These are phyloP conservation scores for Acanthornis magna DNA, from an alignment of 2,797 vertebrate genomes.

Conservation along the genomic window DNA sequence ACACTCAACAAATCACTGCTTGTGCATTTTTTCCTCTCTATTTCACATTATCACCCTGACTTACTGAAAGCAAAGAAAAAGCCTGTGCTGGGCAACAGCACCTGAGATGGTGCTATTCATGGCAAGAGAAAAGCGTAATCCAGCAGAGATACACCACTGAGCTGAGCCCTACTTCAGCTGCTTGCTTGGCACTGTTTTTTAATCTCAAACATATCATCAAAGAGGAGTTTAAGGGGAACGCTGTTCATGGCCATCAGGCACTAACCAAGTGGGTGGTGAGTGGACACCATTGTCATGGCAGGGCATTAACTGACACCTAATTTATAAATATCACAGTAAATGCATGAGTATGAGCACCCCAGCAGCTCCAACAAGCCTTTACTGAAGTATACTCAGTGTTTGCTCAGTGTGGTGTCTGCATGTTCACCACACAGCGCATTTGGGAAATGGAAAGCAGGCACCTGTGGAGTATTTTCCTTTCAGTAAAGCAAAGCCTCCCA, in stretches of 20 bases:
- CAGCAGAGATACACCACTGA: not conserved
- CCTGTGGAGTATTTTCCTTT: not conserved
- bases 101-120: not conserved
- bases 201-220: not conserved
- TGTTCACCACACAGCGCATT: fast-evolving
- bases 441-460: not conserved
- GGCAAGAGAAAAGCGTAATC: not conserved
- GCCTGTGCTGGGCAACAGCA: not conserved
- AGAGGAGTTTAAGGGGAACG: not conserved
- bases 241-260: not conserved
- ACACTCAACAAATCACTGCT: conserved; percentile 8
- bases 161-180: not conserved
- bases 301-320: not conserved
- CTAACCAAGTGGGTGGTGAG: not conserved
- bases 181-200: not conserved
- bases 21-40: not conserved
- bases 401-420: not conserved
- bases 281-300: not conserved
- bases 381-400: not conserved
- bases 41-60: not conserved
- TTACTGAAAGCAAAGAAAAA: not conserved
- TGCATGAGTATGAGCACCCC: not conserved
- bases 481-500: not conserved
- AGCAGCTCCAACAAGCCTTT: not conserved
- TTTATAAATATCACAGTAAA: not conserved